Conservation (phyloP, 2,113 vertebrate species). For the Tursiops truncatus region DNA sequence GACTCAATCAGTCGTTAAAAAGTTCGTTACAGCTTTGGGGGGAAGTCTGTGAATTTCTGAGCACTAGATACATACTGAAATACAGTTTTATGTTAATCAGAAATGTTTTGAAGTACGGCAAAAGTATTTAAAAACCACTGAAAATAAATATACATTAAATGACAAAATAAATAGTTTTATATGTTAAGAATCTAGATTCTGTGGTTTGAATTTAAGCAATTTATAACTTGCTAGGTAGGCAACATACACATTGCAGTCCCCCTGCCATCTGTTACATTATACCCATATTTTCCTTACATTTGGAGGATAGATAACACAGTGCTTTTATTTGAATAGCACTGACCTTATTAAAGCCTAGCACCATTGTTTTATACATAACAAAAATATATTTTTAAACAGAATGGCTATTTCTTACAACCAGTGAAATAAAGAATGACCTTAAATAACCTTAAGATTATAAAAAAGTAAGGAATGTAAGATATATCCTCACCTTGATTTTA, state of each 20-base stretch:
- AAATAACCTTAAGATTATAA: conserved; percentile 18
- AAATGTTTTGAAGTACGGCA: background rate
- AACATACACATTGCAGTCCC: background rate
- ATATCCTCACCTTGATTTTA: conserved; percentile 87
- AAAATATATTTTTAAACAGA: background rate
- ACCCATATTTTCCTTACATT: background rate
- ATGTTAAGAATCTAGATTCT: background rate
- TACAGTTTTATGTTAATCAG: conserved; percentile 13
- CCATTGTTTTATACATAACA: background rate
- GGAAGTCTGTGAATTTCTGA: conserved; percentile 22
- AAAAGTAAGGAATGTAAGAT: conserved; percentile 62
- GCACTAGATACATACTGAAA: background rate
- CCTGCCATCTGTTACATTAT: background rate
- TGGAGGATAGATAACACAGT: background rate
- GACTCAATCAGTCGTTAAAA: background rate
- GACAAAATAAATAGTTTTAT: background rate
- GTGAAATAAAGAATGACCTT: background rate
- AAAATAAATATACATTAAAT: conserved; percentile 9
- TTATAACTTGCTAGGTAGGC: background rate
- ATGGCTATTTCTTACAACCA: background rate
- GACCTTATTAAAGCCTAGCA: conserved; percentile 11
- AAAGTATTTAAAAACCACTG: background rate
- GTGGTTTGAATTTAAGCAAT: background rate
- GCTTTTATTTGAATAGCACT: background rate
- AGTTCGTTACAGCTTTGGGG: background rate